Conservation (phyloP, 2,113 vertebrate species). For the Puffinus mauretanicus region DNA sequence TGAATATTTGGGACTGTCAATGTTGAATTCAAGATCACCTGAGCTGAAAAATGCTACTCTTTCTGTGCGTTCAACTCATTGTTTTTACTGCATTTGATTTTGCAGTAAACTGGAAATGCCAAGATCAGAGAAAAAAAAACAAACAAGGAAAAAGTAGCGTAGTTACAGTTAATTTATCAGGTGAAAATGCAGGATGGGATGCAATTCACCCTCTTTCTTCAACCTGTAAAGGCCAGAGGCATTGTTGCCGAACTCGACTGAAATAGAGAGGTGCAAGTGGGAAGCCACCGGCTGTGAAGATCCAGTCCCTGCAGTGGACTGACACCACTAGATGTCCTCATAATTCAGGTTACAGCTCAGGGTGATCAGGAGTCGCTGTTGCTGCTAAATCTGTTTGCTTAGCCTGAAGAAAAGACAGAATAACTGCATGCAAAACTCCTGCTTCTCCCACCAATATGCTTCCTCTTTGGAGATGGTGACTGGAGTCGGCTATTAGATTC, state of each 20-base stretch:
- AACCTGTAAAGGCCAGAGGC: not conserved
- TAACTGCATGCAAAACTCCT: not conserved
- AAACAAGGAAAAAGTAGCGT: not conserved
- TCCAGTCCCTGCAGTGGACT: not conserved
- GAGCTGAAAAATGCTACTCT: not conserved
- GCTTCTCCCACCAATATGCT: not conserved
- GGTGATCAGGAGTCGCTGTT: not conserved
- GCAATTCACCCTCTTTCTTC: not conserved
- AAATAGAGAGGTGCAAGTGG: not conserved
- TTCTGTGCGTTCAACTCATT: not conserved
- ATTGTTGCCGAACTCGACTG: not conserved
- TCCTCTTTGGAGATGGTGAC: not conserved
- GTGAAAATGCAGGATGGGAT: not conserved
- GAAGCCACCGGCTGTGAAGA: not conserved
- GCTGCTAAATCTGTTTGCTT: not conserved
- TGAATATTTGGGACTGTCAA: not conserved
- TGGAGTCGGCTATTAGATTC: not conserved
- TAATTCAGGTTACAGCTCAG: not conserved
- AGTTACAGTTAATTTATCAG: not conserved
- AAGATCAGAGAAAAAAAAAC: not conserved
- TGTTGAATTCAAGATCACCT: not conserved
- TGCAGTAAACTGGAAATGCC: not conserved
- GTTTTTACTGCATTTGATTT: not conserved
- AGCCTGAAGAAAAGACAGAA: not conserved
- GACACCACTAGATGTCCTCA: constrained; percentile 52